phyloP scores from a whole-genome alignment of 2,113 vertebrate species.

The Porphyrio hochstetteri region DNA sequence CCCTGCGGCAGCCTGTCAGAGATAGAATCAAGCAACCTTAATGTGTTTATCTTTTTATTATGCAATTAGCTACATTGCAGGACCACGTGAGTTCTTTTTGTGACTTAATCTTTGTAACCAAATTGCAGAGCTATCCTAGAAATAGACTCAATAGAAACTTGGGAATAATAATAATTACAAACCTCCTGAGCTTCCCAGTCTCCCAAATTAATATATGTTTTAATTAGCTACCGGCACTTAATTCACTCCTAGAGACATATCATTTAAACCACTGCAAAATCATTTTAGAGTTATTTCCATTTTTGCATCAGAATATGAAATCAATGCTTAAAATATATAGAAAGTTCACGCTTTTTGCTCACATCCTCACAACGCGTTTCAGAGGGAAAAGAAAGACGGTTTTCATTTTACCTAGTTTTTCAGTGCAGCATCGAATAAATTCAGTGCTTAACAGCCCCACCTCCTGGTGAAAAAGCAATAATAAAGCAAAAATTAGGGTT shows the following conservation, averaged over 20 bases:
- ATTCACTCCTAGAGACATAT: slow-evolving; percentile 8
- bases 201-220: slow-evolving; percentile 46
- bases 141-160: slow-evolving; percentile 23
- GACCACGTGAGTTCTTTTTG: slow-evolving; percentile 1
- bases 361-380: neutral
- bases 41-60: slow-evolving; percentile 28
- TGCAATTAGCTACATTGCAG: neutral
- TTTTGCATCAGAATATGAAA: neutral
- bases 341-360: neutral
- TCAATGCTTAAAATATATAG: neutral
- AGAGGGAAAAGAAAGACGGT: neutral
- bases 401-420: neutral
- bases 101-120: neutral
- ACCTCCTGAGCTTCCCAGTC: slow-evolving; percentile 31
- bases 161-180: slow-evolving; percentile 63
- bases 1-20: slow-evolving; percentile 21
- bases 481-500: neutral
- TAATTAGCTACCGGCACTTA: slow-evolving; percentile 55
- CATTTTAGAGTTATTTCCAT: neutral
- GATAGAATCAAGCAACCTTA: slow-evolving; percentile 27
- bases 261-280: slow-evolving; percentile 5
- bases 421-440: neutral
- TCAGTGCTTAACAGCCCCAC: slow-evolving; percentile 61
- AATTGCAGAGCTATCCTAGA: slow-evolving; percentile 20
- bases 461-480: slow-evolving; percentile 46